These are phyloP conservation scores for Metallyticus violacea DNA, from an alignment of 2,888 invertebrate genomes.

Conservation along the genomic window DNA sequence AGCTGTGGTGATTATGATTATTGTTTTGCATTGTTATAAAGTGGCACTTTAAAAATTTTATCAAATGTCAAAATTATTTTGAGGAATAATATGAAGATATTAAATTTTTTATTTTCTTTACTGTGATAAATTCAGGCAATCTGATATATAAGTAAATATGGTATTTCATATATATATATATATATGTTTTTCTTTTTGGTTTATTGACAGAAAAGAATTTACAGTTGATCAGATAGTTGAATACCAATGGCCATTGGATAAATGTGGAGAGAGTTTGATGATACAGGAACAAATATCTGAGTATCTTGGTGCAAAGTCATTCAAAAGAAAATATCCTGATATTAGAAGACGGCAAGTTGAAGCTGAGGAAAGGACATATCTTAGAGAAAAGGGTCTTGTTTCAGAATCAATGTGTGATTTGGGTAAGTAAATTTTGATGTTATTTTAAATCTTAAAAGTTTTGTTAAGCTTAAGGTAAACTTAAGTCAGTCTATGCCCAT, in stretches of 20 bases:
- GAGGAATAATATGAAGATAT: no score
- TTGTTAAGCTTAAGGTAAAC: background rate
- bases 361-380: slow-evolving; percentile 86
- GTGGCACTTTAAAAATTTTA: no score
- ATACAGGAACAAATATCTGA: slow-evolving; percentile 95
- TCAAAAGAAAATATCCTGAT: slow-evolving; percentile 94
- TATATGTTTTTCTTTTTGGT: background rate
- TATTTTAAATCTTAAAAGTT: no score
- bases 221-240: slow-evolving; percentile 88
- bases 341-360: slow-evolving; percentile 79
- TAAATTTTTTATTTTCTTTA: no score
- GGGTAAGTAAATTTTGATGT: slow-evolving; percentile 53
- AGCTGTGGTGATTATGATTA: no score
- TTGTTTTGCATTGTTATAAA: no score
- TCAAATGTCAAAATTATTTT: no score
- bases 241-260: slow-evolving; percentile 84
- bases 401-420: slow-evolving; percentile 90
- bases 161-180: no score
- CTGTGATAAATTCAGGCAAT: no score
- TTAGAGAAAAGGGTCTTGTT: slow-evolving; percentile 78
- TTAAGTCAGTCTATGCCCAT: no score
- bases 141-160: no score
- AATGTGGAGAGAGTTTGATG: slow-evolving; percentile 77
- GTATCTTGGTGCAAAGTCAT: slow-evolving; percentile 91
- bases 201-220: slow-evolving; percentile 47